Percentiles rank a stretch among this genome's conserved stretches.
Conservation (phyloP, 2,797 vertebrate species). For the Pristis pectinata region DNA sequence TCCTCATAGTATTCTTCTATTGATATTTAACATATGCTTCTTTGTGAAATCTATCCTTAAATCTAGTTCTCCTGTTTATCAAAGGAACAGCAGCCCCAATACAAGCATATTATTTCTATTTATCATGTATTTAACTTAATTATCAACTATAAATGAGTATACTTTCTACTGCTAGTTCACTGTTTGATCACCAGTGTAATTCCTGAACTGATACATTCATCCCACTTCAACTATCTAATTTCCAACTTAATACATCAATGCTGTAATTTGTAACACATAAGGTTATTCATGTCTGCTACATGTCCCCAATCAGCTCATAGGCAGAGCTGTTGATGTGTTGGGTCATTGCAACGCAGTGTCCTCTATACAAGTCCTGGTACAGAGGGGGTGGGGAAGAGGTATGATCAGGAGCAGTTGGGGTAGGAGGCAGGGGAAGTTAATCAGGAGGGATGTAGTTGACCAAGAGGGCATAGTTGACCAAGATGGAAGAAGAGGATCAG, state of each 20-base stretch:
- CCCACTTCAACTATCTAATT: neutral
- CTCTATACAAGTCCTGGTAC: neutral
- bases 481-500: neutral
- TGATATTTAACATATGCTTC: neutral
- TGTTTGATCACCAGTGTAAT: neutral
- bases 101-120: neutral
- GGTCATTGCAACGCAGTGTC: neutral
- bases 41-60: neutral
- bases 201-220: neutral
- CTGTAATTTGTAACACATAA: neutral
- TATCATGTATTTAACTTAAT: neutral
- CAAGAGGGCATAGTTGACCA: neutral
- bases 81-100: neutral
- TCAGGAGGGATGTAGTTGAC: neutral
- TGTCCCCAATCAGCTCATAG: neutral
- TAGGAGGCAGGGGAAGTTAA: neutral
- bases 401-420: neutral
- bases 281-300: neutral
- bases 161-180: neutral
- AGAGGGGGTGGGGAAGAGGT: neutral
- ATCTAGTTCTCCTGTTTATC: neutral
- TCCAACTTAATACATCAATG: neutral
- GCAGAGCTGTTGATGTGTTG: neutral
- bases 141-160: neutral
- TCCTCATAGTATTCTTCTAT: neutral